Percentiles rank a stretch among this genome's conserved stretches.
phyloP scores from a whole-genome alignment of 2,888 invertebrate species.

The Drosophila cognata region DNA sequence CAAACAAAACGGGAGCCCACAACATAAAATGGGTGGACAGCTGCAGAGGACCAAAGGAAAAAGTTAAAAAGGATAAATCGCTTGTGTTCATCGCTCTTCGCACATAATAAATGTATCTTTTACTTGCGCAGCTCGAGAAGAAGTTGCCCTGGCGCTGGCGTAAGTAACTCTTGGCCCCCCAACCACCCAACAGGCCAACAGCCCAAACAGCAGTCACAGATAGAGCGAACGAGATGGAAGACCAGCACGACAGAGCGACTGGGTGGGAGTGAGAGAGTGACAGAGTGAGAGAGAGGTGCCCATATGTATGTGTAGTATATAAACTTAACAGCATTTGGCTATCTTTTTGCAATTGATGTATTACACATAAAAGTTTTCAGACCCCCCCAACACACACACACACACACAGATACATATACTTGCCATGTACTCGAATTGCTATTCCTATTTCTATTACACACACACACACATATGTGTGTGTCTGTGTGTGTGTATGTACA shows the following conservation, averaged over 20 bases:
- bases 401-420: slow-evolving; percentile 39
- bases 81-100: slow-evolving; percentile 83
- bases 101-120: slow-evolving; percentile 83
- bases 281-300: slow-evolving; percentile 9
- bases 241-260: neutral
- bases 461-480: slow-evolving; percentile 12
- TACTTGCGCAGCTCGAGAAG: slow-evolving; percentile 75
- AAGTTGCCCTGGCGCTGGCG: slow-evolving; percentile 45
- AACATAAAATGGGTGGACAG: slow-evolving; percentile 53
- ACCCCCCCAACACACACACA: slow-evolving; percentile 6
- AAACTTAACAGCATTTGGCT: slow-evolving; percentile 82
- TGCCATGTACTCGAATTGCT: slow-evolving; percentile 71
- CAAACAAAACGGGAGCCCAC: slow-evolving; percentile 40
- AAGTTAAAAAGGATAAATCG: slow-evolving; percentile 83
- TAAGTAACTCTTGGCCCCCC: slow-evolving; percentile 72
- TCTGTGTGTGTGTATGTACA: slow-evolving; percentile 51
- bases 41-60: slow-evolving; percentile 58
- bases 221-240: slow-evolving; percentile 11
- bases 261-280: neutral
- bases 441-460: slow-evolving; percentile 53
- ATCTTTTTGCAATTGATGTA: slow-evolving; percentile 84
- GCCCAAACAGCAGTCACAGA: slow-evolving; percentile 12
- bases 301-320: slow-evolving; percentile 69
- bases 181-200: slow-evolving; percentile 32
- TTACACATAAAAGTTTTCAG: slow-evolving; percentile 82